Evolutionary conservation across 2,113 vertebrate species (phyloP), one percentile per base, ranked within the genome.

Genomic region (Caranx ignobilis): DNA sequence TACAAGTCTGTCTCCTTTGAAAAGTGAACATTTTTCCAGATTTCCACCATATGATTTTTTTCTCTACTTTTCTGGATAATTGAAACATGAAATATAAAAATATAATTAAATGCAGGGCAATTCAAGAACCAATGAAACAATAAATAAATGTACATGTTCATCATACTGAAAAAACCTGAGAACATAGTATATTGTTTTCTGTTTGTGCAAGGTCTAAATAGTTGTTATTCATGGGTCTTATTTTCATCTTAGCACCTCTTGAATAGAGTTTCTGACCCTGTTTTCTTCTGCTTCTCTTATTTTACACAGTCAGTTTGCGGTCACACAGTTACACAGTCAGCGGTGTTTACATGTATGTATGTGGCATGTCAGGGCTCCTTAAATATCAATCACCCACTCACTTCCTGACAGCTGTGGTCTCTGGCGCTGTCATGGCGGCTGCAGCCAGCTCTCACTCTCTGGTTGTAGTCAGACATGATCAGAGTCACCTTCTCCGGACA

Each of bases 401-500:
- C 39, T n/a, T 67, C 55, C 60, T 19, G 45, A 57, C 86, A 83
- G 81, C 79, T 86, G 87, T 34, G 65, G 11, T 37, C 12, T 37
- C 61, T 15, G 4, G 64, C 21, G 62, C 65, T 61, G 13, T 31
- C 31, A 26, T 19, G n/a, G 41, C 68, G 35, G 55, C 66, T 37
- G 43, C 73, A 67, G 55, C 75, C 52, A 47, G 13, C 54, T 43
- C 6, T 31, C 10, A 5, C 70, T 67, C 56, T 83, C 19, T 9
- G 26, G 54, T 32, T 41, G 43, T 65, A 4, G 35, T 71, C 45
- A 37, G 34, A 81, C 26, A 41, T 31, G 47, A 70, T 77, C 52
- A 45, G 65, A 79, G 68, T 86, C 84, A 87, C 79, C 76, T 83
- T 90, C 85, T 83, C 65, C 19, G 70, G 52, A 48, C 3, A 1